Evolutionary conservation across 2,797 vertebrate genomes (phyloP), one percentile per base, ranked within the genome.

Genomic region (Rhabdomys pumilio): DNA sequence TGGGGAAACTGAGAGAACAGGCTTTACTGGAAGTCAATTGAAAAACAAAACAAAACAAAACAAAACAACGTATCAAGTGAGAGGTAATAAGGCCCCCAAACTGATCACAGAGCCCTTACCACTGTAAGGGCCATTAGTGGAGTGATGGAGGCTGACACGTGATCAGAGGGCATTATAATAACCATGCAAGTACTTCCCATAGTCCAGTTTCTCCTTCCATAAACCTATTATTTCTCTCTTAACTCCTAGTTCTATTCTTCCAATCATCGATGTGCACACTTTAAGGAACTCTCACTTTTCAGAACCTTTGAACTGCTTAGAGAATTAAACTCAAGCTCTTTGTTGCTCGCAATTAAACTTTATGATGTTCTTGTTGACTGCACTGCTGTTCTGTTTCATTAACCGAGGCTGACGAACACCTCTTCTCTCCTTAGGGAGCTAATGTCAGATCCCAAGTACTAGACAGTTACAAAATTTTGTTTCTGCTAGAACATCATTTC

Each of bases 271-370:
- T 79, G 47, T n/a, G 34, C 44, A 44, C 44, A 65, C 22, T 53
- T 63, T 61, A 17, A 53, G 34, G 75, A 55, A 89, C 79, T 29
- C 57, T 55, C 34, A 53, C 17, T 80, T 61, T 79, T 82, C 44
- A 63, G 63, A 59, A 72, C 63, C 29, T 72, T 10, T 24, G n/a
- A 69, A 80, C 11, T 82, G 55, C 77, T 41, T 77, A 26, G 50
- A 91, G 17, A 96, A 73, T 65, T 59, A 57, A 76, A 31, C 73
- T 86, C 24, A 55, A 80, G 47, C 61, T 53, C 53, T 91, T 85
- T 15, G 59, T 17, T 75, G 34, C 34, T 69, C 67, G 0, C 9
- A 69, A 69, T 69, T 69, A 34, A 69, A n/a, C 67, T 69, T 19
- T 19, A 24, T 79, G 47, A 87, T 3, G 31, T 38, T 90, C 84